phyloP scores from a whole-genome alignment of 1,140 invertebrate species.

The Cyrtorhinus lividipennis region DNA sequence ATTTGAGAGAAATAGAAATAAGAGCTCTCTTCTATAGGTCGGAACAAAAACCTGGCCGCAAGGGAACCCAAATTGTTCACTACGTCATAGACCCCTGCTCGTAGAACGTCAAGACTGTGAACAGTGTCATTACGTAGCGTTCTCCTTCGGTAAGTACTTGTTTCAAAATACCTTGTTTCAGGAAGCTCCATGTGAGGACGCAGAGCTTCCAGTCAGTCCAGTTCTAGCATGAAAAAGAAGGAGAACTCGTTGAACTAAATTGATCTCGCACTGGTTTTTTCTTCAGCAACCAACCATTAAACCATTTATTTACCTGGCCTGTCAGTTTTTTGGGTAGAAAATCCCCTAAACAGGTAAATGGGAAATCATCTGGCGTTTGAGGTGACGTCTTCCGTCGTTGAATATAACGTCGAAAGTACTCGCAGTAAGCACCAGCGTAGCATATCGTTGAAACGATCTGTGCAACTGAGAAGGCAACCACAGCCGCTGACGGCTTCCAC shows the following conservation, averaged over 20 bases:
- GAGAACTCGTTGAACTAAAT: too few species aligned
- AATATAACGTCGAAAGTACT: slow-evolving; percentile 65
- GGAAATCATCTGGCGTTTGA: slow-evolving; percentile 47
- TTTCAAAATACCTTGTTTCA: slow-evolving; percentile 86
- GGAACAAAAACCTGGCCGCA: slow-evolving; percentile 85
- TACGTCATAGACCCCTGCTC: slow-evolving; percentile 90
- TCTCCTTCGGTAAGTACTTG: slow-evolving; percentile 94
- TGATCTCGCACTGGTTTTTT: too few species aligned
- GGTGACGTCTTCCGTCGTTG: slow-evolving; percentile 37
- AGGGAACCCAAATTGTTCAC: slow-evolving; percentile 95
- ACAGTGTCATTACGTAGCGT: slow-evolving; percentile 91
- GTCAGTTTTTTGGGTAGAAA: slow-evolving; percentile 51
- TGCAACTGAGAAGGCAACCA: slow-evolving; percentile 66
- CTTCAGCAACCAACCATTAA: too few species aligned
- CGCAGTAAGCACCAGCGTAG: slow-evolving; percentile 51
- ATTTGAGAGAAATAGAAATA: slow-evolving; percentile 95
- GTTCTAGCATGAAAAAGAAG: too few species aligned
- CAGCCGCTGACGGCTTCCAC: slow-evolving; percentile 46
- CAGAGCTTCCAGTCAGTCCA: slow-evolving; percentile 27
- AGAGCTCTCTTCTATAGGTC: slow-evolving; percentile 90
- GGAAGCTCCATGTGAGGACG: slow-evolving; percentile 69
- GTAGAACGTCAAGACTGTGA: slow-evolving; percentile 75
- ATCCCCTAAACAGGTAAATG: slow-evolving; percentile 52
- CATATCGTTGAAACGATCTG: slow-evolving; percentile 49
- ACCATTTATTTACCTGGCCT: too few species aligned